Base-by-base conservation (phyloP, 2,888 invertebrate species). In the Eucriotettix oculatus region DNA sequence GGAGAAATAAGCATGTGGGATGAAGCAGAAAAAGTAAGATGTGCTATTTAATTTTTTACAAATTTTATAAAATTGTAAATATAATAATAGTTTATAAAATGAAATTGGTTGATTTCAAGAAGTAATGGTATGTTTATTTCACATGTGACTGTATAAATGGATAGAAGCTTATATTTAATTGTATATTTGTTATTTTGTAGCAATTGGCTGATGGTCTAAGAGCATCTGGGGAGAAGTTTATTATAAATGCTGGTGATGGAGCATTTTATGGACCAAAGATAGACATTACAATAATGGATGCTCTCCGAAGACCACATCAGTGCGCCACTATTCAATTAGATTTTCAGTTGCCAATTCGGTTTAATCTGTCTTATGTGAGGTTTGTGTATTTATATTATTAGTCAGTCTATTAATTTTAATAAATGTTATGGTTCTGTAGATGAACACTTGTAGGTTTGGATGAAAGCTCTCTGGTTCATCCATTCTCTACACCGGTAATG, bases 181-280 rank as follows among this genome's bases (percentile, higher is more conserved):
- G 40, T 16, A 9, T n/a, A 3, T 54, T 54, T 16, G 16, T 54
- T 16, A 54, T 54, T 61, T 71, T 71, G 42, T 72, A 86, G 84
- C 90, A 93, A 57, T 74, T 97, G 59, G 82, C 80, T 48, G 88
- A 91, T 41, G 90, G 93, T 58, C 79, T 99, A 52, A 81, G 96
- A 70, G 82, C 80, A 59, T 95, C 91, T 73, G 94, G 93, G 1
- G 76, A 82, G 66, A 84, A 87, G 1, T 99, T 97, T 97, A 85
- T 84, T 61, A 75, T 91, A 66, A 98, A 96, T 76, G 90, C 90
- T 0, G 86, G 90, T 0, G 99, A 99, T 76, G 99, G 99, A 1
- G 99, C 99, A 0, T 99, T 99, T 78, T 99, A 99, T 75, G 99
- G 99, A 0, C 99, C 99, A 0, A 99, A 99, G 79, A 97, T 98